Percentiles rank a stretch among this genome's conserved stretches.
Conservation (phyloP, 2,888 invertebrate species). For the Pseudococcus jackbeardsleyi region DNA sequence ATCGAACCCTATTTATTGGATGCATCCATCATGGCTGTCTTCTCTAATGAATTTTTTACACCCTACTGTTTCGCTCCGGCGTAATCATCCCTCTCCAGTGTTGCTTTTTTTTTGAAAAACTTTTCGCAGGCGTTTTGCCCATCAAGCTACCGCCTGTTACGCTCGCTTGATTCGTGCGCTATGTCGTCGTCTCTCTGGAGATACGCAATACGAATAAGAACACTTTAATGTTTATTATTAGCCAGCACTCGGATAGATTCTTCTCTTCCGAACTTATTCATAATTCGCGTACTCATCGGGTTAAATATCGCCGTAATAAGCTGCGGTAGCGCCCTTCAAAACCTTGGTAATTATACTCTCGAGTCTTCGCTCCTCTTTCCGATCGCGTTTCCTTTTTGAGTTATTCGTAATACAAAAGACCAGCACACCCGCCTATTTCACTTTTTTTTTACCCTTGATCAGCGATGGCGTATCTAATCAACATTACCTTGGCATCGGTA, state of each 20-base stretch:
- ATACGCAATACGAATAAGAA: background rate
- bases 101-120: constrained; percentile 45
- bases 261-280: background rate
- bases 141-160: background rate
- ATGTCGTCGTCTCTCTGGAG: background rate
- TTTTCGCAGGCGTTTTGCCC: constrained; percentile 47
- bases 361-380: background rate
- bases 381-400: background rate
- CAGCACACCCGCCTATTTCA: background rate
- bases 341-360: background rate
- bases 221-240: constrained; percentile 33
- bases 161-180: constrained; percentile 46
- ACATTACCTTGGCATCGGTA: constrained; percentile 20
- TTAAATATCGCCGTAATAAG: background rate
- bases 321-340: background rate
- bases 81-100: constrained; percentile 55
- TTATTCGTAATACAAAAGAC: background rate
- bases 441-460: background rate
- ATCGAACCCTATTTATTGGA: constrained; percentile 64
- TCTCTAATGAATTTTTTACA: constrained; percentile 65
- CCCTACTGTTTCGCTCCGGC: constrained; percentile 49
- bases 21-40: constrained; percentile 65
- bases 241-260: background rate
- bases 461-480: constrained; percentile 44
- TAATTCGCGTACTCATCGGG: constrained; percentile 1